phyloP scores from a whole-genome alignment of 2,888 invertebrate genomes.

The Lochmaea crataegi region DNA sequence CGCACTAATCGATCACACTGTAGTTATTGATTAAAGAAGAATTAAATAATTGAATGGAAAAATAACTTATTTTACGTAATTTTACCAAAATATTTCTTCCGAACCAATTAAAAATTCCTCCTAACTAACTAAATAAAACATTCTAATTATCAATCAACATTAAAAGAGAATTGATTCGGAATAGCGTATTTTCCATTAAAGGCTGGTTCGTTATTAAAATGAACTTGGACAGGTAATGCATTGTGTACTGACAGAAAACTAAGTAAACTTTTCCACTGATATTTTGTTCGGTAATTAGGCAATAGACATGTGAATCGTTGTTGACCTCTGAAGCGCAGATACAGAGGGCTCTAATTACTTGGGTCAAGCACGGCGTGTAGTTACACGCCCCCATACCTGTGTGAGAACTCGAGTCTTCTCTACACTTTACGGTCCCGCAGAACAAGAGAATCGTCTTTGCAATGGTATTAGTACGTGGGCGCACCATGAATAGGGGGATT shows the following conservation, averaged over 20 bases:
- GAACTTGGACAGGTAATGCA: neutral
- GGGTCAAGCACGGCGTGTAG: slow-evolving; percentile 62
- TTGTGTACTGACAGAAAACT: slow-evolving; percentile 19
- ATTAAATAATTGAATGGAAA: too few relatives aligned
- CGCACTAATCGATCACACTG: too few relatives aligned
- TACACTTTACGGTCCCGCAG: slow-evolving; percentile 56
- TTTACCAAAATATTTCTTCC: too few relatives aligned
- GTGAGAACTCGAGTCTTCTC: slow-evolving; percentile 56
- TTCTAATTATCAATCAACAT: too few relatives aligned
- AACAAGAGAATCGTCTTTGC: slow-evolving; percentile 21
- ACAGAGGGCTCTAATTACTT: slow-evolving; percentile 60
- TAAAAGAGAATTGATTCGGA: neutral
- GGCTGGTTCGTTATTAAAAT: neutral
- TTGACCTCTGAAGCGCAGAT: slow-evolving; percentile 52
- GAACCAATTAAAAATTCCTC: too few relatives aligned
- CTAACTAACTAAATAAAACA: too few relatives aligned
- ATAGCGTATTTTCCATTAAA: neutral
- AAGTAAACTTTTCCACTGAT: slow-evolving; percentile 26
- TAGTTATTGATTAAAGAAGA: too few relatives aligned
- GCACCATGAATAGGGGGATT: neutral
- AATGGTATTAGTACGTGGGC: slow-evolving; percentile 1
- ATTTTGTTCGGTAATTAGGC: slow-evolving; percentile 44
- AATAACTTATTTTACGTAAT: too few relatives aligned
- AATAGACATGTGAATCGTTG: slow-evolving; percentile 47
- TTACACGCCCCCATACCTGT: slow-evolving; percentile 58